Conservation (phyloP, 92 coral and sea anemone species). For the Scolanthus callimorphus region DNA sequence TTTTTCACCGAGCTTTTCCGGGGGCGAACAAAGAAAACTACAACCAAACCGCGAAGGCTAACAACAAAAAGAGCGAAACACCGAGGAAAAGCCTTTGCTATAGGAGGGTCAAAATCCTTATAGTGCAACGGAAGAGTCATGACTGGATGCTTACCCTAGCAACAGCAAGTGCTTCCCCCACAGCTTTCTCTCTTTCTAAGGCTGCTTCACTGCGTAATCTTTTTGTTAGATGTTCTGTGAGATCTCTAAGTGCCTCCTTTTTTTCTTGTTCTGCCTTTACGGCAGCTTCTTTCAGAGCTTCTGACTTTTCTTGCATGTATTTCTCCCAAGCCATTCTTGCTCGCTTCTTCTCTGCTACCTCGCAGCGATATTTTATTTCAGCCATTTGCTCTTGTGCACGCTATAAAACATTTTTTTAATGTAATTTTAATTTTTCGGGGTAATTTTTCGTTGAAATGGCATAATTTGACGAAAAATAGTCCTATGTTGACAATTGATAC, state of each 20-base stretch:
- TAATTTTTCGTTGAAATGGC: too few relatives aligned
- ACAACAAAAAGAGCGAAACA: too few relatives aligned
- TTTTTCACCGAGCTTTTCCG: neutral
- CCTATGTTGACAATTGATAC: too few relatives aligned
- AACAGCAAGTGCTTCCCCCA: slow-evolving; percentile 63
- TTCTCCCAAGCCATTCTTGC: slow-evolving; percentile 68
- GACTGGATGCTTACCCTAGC: slow-evolving; percentile 57
- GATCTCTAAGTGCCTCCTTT: slow-evolving; percentile 65
- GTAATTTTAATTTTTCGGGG: too few relatives aligned
- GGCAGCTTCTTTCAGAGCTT: slow-evolving; percentile 70
- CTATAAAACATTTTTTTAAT: too few relatives aligned
- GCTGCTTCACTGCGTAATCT: slow-evolving; percentile 73
- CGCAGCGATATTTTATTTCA: slow-evolving; percentile 86
- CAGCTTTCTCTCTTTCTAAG: slow-evolving; percentile 65
- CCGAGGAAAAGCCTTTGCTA: too few relatives aligned
- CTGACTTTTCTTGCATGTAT: slow-evolving; percentile 62
- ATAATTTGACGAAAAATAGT: too few relatives aligned
- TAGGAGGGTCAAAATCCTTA: too few relatives aligned
- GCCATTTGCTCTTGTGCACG: slow-evolving; percentile 86
- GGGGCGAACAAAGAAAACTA: too few relatives aligned
- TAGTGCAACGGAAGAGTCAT: neutral
- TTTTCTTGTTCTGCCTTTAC: slow-evolving; percentile 68
- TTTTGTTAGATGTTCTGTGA: slow-evolving; percentile 54
- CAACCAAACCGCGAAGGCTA: too few relatives aligned
- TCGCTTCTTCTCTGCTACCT: slow-evolving; percentile 94